Conservation (phyloP, 2,888 invertebrate species). For the Acrocyrtus sp. region DNA sequence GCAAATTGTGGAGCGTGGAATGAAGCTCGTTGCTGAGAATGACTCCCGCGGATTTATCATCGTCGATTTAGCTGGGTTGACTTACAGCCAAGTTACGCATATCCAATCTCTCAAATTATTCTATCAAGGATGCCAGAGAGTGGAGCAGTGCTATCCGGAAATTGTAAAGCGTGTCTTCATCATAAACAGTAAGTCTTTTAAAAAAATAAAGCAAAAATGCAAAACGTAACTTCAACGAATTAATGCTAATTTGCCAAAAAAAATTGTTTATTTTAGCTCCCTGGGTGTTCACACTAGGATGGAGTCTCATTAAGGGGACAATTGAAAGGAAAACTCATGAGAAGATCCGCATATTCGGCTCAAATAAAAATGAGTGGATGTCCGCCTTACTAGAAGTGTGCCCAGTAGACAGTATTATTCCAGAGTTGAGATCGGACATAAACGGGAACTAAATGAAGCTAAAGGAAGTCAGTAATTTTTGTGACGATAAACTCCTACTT, state of each 20-base stretch:
- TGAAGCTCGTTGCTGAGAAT: background rate
- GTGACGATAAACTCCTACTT: no score
- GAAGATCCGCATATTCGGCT: constrained; percentile 34
- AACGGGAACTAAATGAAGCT: constrained; percentile 26
- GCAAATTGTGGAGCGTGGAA: constrained; percentile 27
- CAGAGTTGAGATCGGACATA: background rate
- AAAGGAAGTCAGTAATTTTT: no score
- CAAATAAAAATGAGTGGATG: constrained; percentile 29
- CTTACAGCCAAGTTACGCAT: constrained; percentile 40
- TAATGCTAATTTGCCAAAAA: background rate
- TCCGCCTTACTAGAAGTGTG: constrained; percentile 4
- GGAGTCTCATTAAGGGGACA: constrained; percentile 32
- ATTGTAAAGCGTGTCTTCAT: constrained; percentile 28
- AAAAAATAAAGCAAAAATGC: background rate
- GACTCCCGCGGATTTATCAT: constrained; percentile 17
- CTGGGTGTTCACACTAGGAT: constrained; percentile 46
- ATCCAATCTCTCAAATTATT: constrained; percentile 35
- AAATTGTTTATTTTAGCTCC: constrained; percentile 28
- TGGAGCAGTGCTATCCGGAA: constrained; percentile 47
- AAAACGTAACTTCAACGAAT: background rate
- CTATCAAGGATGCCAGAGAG: constrained; percentile 33
- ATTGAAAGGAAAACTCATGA: constrained; percentile 34
- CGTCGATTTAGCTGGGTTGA: constrained; percentile 34
- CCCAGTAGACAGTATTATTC: constrained; percentile 25
- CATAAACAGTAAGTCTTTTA: constrained; percentile 34